phyloP scores from a whole-genome alignment of 2,888 invertebrate genomes.

The Stictocephala bisonia region DNA sequence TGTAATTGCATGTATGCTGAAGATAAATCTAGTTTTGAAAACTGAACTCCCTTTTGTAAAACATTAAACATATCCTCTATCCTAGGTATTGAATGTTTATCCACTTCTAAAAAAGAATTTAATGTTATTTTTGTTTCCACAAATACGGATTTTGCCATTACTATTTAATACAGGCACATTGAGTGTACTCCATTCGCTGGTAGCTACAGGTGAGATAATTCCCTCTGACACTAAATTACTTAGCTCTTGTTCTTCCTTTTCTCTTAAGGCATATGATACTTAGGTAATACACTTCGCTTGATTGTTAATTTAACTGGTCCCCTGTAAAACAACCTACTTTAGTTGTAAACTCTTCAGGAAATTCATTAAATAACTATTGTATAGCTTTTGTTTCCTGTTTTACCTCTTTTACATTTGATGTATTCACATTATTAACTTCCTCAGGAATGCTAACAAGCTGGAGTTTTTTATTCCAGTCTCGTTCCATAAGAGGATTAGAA shows the following conservation, averaged over 20 bases:
- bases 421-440: too few relatives aligned
- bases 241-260: too few relatives aligned
- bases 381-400: not conserved
- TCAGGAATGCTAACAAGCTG: too few relatives aligned
- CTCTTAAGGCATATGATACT: conserved; percentile 55
- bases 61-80: too few relatives aligned
- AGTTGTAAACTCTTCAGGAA: conserved; percentile 45
- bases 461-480: conserved; percentile 7
- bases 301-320: conserved; percentile 37
- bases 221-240: too few relatives aligned
- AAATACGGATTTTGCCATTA: conserved; percentile 61
- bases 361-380: conserved; percentile 22
- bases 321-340: conserved; percentile 42
- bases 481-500: not conserved
- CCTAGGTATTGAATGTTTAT: too few relatives aligned
- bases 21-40: too few relatives aligned
- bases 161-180: conserved; percentile 62
- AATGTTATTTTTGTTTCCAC: too few relatives aligned
- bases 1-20: too few relatives aligned
- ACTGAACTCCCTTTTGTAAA: too few relatives aligned
- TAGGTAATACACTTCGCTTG: conserved; percentile 52
- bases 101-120: too few relatives aligned
- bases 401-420: not conserved
- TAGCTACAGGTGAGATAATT: conserved; percentile 54
- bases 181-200: conserved; percentile 61